Evolutionary conservation across 2,888 invertebrate species (phyloP).

Genomic region (Ectobius pallidus): DNA sequence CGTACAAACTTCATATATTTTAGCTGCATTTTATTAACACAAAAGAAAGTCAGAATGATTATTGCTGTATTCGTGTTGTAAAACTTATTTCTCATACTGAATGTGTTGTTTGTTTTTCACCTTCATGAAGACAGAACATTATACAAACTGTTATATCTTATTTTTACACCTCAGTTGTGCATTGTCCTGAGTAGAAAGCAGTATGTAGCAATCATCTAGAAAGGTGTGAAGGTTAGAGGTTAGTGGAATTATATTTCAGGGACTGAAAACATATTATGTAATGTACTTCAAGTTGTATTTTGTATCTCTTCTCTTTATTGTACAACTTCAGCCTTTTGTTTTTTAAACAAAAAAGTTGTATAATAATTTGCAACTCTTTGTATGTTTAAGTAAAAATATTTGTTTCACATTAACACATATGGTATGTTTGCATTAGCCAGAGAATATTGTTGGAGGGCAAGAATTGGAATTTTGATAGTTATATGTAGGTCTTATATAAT

Average conservation of each 20-base stretch:
- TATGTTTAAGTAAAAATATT: not conserved
- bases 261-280: not conserved
- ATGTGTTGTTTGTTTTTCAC: too few species aligned
- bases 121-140: too few species aligned
- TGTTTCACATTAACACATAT: too few species aligned
- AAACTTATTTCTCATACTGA: too few species aligned
- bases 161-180: not conserved
- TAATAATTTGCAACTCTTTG: not conserved
- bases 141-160: not conserved
- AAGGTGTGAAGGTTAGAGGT: not conserved
- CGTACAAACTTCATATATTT: too few species aligned
- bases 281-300: not conserved
- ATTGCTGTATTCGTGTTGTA: too few species aligned
- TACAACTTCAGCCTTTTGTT: not conserved
- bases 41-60: too few species aligned
- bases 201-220: not conserved
- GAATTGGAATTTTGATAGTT: too few species aligned
- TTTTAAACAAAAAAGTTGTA: not conserved
- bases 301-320: not conserved
- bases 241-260: not conserved
- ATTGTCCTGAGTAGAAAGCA: not conserved
- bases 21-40: too few species aligned
- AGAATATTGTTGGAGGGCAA: too few species aligned
- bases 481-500: too few species aligned
- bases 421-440: too few species aligned